A percentile compares a stretch with the other conserved stretches of the same genome.
Conservation (phyloP, 2,888 invertebrate genomes). For the Frankliniella intonsa region DNA sequence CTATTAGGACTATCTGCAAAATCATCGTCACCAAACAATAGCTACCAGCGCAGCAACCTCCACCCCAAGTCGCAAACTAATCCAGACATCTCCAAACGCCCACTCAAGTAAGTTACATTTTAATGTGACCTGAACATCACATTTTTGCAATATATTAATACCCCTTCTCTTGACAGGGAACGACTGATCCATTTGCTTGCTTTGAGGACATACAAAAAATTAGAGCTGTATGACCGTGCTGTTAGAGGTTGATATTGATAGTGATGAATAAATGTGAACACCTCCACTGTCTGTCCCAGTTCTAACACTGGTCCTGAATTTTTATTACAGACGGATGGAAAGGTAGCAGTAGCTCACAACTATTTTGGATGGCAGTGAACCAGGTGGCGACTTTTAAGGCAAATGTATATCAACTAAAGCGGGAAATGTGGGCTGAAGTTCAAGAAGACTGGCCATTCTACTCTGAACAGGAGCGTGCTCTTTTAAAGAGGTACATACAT, state of each 20-base stretch:
- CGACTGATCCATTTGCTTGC: slow-evolving; percentile 92
- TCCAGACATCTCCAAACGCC: slow-evolving; percentile 29
- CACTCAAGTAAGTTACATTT: slow-evolving; percentile 28
- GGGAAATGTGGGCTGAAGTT: slow-evolving; percentile 87
- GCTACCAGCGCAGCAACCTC: slow-evolving; percentile 23
- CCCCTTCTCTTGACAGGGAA: slow-evolving; percentile 63
- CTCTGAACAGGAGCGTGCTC: slow-evolving; percentile 79
- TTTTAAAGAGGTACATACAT: slow-evolving; percentile 68
- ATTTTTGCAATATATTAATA: slow-evolving; percentile 34
- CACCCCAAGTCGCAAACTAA: background rate
- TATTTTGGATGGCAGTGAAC: background rate
- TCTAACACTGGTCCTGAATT: background rate
- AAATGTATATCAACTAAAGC: slow-evolving; percentile 82
- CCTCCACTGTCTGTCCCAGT: slow-evolving; percentile 21
- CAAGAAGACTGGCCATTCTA: slow-evolving; percentile 94
- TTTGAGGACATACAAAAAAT: slow-evolving; percentile 88
- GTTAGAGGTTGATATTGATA: slow-evolving; percentile 61
- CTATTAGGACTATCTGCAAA: background rate
- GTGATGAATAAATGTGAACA: slow-evolving; percentile 25
- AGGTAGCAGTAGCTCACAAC: background rate
- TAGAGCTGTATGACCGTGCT: slow-evolving; percentile 78
- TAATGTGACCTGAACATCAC: slow-evolving; percentile 24
- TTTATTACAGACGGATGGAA: slow-evolving; percentile 21
- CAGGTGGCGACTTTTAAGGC: slow-evolving; percentile 67
- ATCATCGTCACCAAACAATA: slow-evolving; percentile 9